Conservation (phyloP, 2,797 vertebrate genomes). For the Sibirionetta formosa region DNA sequence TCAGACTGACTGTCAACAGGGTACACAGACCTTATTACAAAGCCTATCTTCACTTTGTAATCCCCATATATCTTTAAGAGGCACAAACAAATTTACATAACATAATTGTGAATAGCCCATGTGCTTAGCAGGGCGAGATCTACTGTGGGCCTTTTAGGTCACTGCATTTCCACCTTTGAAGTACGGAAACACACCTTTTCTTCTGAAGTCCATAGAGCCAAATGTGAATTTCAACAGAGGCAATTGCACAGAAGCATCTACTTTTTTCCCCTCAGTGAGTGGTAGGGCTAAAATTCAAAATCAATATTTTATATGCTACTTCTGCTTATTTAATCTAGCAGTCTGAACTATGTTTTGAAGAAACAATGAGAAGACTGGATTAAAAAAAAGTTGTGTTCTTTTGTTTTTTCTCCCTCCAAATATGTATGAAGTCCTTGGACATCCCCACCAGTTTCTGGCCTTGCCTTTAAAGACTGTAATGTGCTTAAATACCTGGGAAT, state of each 20-base stretch:
- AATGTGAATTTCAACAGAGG: background rate
- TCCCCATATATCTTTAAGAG: background rate
- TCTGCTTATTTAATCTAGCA: background rate
- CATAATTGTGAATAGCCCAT: background rate
- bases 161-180: background rate
- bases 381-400: background rate
- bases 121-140: background rate
- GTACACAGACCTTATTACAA: fast-evolving
- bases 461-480: constrained; percentile 44
- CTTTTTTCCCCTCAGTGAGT: background rate
- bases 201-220: fast-evolving
- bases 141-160: background rate
- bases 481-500: constrained; percentile 52
- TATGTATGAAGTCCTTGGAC: background rate
- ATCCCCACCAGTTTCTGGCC: constrained; percentile 37
- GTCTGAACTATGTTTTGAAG: background rate
- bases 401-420: background rate
- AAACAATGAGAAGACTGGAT: background rate
- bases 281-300: background rate
- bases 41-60: background rate
- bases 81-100: background rate
- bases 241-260: background rate
- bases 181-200: background rate
- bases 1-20: background rate
- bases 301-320: background rate